Percentiles rank a stretch among this genome's conserved stretches.
These are phyloP conservation scores for Heliconius charithonia DNA, from an alignment of 2,888 invertebrate genomes.

Conservation along the genomic window DNA sequence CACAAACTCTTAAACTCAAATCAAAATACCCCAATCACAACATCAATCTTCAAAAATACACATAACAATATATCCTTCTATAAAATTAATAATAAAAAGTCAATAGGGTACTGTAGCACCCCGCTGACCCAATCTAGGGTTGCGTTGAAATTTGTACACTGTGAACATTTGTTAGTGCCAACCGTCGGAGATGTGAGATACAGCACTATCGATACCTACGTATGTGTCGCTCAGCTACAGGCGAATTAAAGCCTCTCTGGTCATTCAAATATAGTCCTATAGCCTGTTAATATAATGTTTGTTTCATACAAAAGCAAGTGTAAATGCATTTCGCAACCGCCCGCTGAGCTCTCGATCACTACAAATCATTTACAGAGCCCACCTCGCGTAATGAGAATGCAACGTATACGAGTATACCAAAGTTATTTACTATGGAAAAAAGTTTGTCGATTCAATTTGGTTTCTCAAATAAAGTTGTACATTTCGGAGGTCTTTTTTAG, in stretches of 20 bases:
- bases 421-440: conserved; percentile 48
- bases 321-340: conserved; percentile 78
- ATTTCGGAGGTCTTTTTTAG: conserved; percentile 3
- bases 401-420: conserved; percentile 59
- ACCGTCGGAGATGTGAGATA: conserved; percentile 75
- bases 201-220: conserved; percentile 79
- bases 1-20: neutral
- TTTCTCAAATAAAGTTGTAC: conserved; percentile 29
- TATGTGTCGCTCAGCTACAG: conserved; percentile 79
- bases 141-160: conserved; percentile 76
- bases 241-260: conserved; percentile 73
- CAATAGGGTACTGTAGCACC: conserved; percentile 46
- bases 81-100: conserved; percentile 49
- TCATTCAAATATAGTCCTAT: conserved; percentile 59
- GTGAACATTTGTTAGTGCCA: conserved; percentile 79
- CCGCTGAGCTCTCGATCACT: conserved; percentile 81
- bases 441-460: conserved; percentile 36
- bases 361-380: conserved; percentile 81
- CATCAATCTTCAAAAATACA: conserved; percentile 28
- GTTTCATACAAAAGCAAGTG: conserved; percentile 50
- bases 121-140: conserved; percentile 51
- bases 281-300: conserved; percentile 54
- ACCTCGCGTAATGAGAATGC: conserved; percentile 80
- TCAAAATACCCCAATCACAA: neutral
- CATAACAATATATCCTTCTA: conserved; percentile 43